phyloP scores from a whole-genome alignment of 2,113 vertebrate genomes.

The Oplegnathus fasciatus region DNA sequence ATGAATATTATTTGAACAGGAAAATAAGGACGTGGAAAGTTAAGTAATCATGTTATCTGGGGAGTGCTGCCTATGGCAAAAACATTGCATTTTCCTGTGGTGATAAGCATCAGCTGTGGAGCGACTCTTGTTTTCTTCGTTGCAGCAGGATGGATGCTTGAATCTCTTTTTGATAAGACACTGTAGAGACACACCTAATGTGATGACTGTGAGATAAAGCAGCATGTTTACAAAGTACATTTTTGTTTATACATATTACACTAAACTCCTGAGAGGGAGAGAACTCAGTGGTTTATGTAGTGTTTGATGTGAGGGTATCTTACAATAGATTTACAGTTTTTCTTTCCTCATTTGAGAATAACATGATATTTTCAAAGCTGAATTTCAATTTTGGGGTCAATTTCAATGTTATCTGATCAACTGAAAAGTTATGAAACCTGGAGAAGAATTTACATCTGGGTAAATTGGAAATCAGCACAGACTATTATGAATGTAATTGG shows the following conservation, averaged over 20 bases:
- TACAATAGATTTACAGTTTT: slow-evolving; percentile 4
- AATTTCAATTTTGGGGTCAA: slow-evolving; percentile 26
- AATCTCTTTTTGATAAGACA: slow-evolving; percentile 46
- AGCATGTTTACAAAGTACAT: slow-evolving; percentile 33
- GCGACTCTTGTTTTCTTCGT: slow-evolving; percentile 14
- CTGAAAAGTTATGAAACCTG: slow-evolving; percentile 51
- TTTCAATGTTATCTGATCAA: slow-evolving; percentile 44
- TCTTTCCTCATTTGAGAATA: slow-evolving; percentile 6
- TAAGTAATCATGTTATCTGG: slow-evolving; percentile 62
- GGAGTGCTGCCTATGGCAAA: slow-evolving; percentile 49
- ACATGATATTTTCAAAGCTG: slow-evolving; percentile 14
- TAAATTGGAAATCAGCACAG: slow-evolving; percentile 75
- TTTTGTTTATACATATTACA: slow-evolving; percentile 3
- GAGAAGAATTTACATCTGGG: slow-evolving; percentile 57
- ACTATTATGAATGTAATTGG: slow-evolving; percentile 76
- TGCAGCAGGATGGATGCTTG: slow-evolving; percentile 32
- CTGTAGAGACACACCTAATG: slow-evolving; percentile 30
- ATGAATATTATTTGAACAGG: slow-evolving; percentile 25
- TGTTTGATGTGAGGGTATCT: slow-evolving; percentile 5
- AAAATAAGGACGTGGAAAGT: slow-evolving; percentile 37
- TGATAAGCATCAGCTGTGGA: slow-evolving; percentile 61
- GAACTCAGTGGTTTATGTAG: not conserved
- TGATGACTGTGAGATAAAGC: slow-evolving; percentile 52
- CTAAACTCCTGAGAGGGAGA: not conserved
- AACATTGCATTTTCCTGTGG: slow-evolving; percentile 32